A percentile compares a stretch with the other conserved stretches of the same genome.
phyloP scores from a whole-genome alignment of 2,888 invertebrate species.

The Orthonevra nobilis region DNA sequence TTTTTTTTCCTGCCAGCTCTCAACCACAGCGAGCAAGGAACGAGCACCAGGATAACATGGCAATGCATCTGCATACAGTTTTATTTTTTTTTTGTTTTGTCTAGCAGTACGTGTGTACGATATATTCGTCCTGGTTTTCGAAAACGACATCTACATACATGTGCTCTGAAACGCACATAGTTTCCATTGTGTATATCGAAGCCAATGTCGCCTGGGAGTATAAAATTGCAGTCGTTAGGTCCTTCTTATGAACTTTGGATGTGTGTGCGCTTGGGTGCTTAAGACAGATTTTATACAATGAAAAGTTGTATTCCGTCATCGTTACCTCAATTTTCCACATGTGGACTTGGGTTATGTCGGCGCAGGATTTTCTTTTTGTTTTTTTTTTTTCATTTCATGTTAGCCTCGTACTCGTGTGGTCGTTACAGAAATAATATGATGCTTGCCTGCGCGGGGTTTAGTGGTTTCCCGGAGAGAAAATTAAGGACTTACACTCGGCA shows the following conservation, averaged over 20 bases:
- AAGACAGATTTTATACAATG: conserved; percentile 58
- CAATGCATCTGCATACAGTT: conserved; percentile 30
- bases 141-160: conserved; percentile 53
- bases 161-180: too few relatives aligned
- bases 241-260: conserved; percentile 10
- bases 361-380: neutral
- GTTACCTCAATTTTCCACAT: conserved; percentile 49
- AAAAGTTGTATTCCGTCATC: conserved; percentile 43
- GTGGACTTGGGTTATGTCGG: neutral
- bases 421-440: too few relatives aligned
- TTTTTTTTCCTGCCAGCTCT: conserved; percentile 18
- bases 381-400: too few relatives aligned
- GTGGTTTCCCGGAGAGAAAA: neutral
- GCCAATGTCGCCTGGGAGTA: conserved; percentile 19
- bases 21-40: conserved; percentile 18
- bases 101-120: too few relatives aligned
- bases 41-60: conserved; percentile 43
- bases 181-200: conserved; percentile 3
- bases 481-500: conserved; percentile 13
- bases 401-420: too few relatives aligned
- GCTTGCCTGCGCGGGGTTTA: neutral
- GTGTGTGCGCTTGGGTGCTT: conserved; percentile 31
- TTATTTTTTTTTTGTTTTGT: neutral
- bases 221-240: conserved; percentile 9
- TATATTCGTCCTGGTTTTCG: conserved; percentile 40